These are phyloP conservation scores for Bucco capensis DNA, from an alignment of 2,113 vertebrate genomes.

Conservation along the genomic window DNA sequence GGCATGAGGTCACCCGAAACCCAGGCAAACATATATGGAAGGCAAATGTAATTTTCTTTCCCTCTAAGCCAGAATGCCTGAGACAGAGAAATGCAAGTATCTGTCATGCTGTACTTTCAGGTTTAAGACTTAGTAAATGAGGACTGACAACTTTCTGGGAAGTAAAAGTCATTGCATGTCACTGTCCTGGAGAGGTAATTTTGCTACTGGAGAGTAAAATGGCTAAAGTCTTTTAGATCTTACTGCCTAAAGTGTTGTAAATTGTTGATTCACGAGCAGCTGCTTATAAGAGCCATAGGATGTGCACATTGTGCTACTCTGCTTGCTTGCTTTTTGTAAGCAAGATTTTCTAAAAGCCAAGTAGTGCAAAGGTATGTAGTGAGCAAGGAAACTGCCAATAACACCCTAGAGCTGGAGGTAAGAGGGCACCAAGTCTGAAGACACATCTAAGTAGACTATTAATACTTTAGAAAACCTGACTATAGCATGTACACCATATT, in stretches of 20 bases:
- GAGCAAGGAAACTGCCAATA: not conserved
- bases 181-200: not conserved
- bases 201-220: not conserved
- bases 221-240: not conserved
- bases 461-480: slow-evolving; percentile 59
- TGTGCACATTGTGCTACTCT: not conserved
- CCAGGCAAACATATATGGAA: slow-evolving; percentile 71
- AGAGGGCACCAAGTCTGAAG: slow-evolving; percentile 9
- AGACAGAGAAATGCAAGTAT: slow-evolving; percentile 3
- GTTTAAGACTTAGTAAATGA: slow-evolving; percentile 12
- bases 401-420: not conserved
- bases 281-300: not conserved
- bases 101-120: not conserved
- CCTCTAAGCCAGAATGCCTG: slow-evolving; percentile 12
- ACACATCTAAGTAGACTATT: slow-evolving; percentile 2
- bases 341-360: slow-evolving; percentile 27
- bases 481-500: slow-evolving; percentile 52
- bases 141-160: not conserved
- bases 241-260: not conserved
- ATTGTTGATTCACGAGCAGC: not conserved
- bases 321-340: not conserved
- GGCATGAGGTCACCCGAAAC: slow-evolving; percentile 74
- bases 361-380: slow-evolving; percentile 43
- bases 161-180: not conserved
- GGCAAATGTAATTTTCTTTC: slow-evolving; percentile 44